phyloP scores from a whole-genome alignment of 2,797 vertebrate genomes.

The Rhynchotus rufescens region DNA sequence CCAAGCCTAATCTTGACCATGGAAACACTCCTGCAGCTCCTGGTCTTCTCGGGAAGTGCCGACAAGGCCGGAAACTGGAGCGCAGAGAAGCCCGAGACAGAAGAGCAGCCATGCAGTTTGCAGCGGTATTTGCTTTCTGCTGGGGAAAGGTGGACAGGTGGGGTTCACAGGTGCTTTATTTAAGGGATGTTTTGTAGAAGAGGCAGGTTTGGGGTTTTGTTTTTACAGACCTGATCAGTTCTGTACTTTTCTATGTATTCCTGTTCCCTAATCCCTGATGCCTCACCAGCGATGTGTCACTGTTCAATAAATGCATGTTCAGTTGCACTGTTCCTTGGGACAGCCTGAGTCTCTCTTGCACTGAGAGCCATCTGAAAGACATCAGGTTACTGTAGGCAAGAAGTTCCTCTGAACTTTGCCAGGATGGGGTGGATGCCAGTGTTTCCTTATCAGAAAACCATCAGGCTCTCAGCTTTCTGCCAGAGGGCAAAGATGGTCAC shows the following conservation, averaged over 20 bases:
- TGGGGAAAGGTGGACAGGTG: not conserved
- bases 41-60: not conserved
- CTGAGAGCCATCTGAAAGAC: not conserved
- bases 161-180: not conserved
- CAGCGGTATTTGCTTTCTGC: not conserved
- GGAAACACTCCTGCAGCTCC: not conserved
- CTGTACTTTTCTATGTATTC: not conserved
- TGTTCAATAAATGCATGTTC: not conserved
- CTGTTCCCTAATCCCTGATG: not conserved
- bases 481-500: not conserved
- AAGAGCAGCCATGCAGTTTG: not conserved
- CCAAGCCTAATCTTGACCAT: not conserved
- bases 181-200: not conserved
- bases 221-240: not conserved
- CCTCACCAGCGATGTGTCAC: not conserved
- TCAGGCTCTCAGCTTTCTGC: not conserved
- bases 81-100: not conserved
- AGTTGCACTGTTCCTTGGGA: not conserved
- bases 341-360: not conserved
- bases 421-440: not conserved
- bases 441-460: slow-evolving; percentile 43
- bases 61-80: not conserved
- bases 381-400: not conserved
- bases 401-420: slow-evolving; percentile 1
- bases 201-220: not conserved